Percentiles rank a stretch among this genome's conserved stretches.
These are phyloP conservation scores for Drosophila helvetica DNA, from an alignment of 2,888 invertebrate species.

Conservation along the genomic window DNA sequence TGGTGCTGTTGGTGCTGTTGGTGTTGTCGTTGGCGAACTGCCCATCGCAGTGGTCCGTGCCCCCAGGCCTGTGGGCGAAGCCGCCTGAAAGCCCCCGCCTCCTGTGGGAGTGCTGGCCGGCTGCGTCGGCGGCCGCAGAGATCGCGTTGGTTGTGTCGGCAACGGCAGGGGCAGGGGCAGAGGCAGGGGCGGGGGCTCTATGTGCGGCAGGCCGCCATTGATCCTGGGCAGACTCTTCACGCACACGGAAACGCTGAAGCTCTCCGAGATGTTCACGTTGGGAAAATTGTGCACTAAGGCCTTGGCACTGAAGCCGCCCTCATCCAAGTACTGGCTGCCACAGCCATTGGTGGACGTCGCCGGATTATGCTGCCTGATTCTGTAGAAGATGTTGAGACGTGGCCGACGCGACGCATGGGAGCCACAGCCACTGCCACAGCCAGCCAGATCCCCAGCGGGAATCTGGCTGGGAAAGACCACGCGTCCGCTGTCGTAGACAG, in stretches of 20 bases:
- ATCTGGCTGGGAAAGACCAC: conserved; percentile 76
- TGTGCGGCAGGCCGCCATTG: conserved; percentile 88
- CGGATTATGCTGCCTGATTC: conserved; percentile 82
- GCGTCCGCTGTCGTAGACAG: conserved; percentile 84
- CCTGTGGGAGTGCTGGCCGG: conserved; percentile 60
- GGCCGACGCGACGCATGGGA: conserved; percentile 65
- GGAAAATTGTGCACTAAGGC: conserved; percentile 84
- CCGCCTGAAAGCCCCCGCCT: conserved; percentile 63
- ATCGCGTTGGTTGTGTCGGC: conserved; percentile 40
- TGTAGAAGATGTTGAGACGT: conserved; percentile 83
- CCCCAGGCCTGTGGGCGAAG: conserved; percentile 66
- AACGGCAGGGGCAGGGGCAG: conserved; percentile 36
- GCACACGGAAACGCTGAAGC: conserved; percentile 84
- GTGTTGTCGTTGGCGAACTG: conserved; percentile 13
- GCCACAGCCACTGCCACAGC: conserved; percentile 26
- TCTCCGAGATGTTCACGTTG: conserved; percentile 82
- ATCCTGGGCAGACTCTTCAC: conserved; percentile 90
- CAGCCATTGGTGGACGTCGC: conserved; percentile 62
- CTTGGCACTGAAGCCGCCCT: conserved; percentile 81
- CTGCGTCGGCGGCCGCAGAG: conserved; percentile 15
- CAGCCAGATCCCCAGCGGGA: conserved; percentile 78
- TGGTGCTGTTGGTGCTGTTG: conserved; percentile 14
- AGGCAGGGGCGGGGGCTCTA: conserved; percentile 56
- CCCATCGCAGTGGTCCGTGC: conserved; percentile 50
- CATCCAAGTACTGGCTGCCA: conserved; percentile 53